Evolutionary conservation across 2,113 vertebrate genomes (phyloP).

Genomic region (Brienomyrus longianalis): DNA sequence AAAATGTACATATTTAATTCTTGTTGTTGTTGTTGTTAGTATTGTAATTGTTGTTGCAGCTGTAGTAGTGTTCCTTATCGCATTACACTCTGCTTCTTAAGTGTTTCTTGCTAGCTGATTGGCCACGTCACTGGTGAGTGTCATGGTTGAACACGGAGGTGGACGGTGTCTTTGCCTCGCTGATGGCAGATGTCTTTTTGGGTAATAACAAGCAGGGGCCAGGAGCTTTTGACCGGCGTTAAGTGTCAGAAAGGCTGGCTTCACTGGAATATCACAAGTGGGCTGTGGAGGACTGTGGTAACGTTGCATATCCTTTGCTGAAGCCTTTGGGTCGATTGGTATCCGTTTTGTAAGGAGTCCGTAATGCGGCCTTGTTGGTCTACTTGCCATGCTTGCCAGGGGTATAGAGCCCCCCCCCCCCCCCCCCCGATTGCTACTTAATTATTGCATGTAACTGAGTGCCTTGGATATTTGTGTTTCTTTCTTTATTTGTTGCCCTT

Average conservation of each 20-base stretch:
- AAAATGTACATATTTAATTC: conserved; percentile 23
- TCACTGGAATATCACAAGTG: neutral
- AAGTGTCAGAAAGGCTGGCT: neutral
- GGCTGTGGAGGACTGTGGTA: neutral
- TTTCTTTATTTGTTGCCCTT: neutral
- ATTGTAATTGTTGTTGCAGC: conserved; percentile 42
- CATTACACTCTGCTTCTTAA: conserved; percentile 34
- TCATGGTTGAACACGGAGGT: neutral
- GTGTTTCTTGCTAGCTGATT: conserved; percentile 36
- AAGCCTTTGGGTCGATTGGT: conserved; percentile 15
- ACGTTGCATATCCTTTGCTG: neutral
- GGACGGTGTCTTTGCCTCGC: neutral
- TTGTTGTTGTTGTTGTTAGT: conserved; percentile 17
- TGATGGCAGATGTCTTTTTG: neutral
- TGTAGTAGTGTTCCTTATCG: conserved; percentile 51
- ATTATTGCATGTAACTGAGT: neutral
- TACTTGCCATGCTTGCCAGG: conserved; percentile 36
- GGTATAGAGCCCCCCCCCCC: neutral
- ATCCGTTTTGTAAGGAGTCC: neutral
- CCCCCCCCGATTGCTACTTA: neutral
- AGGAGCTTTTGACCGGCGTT: neutral
- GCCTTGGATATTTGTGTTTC: neutral
- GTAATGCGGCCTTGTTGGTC: conserved; percentile 32
- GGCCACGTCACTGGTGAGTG: neutral
- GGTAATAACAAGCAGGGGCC: neutral